phyloP scores from a whole-genome alignment of 92 coral and sea anemone species.

The Pocillopora meandrina region DNA sequence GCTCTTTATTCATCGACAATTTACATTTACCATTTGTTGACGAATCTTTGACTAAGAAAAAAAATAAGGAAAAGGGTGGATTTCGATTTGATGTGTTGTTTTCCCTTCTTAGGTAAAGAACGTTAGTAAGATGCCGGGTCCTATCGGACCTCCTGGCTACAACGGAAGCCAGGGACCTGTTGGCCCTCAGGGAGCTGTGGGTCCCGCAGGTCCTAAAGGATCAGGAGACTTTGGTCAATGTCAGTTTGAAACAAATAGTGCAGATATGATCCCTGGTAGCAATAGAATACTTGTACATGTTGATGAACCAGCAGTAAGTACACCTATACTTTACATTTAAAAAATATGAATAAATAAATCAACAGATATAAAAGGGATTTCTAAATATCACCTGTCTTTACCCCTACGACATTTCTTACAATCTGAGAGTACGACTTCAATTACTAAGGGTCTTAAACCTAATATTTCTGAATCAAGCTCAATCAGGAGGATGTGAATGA shows the following conservation, averaged over 20 bases:
- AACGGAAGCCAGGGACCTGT: slow-evolving; percentile 57
- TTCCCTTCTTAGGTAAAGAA: slow-evolving; percentile 18
- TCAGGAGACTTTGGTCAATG: slow-evolving; percentile 4
- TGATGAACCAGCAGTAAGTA: slow-evolving; percentile 11
- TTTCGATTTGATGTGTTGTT: too few species aligned
- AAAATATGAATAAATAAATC: neutral
- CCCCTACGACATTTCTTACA: too few species aligned
- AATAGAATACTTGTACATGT: neutral
- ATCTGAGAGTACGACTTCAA: too few species aligned
- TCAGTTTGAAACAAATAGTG: neutral
- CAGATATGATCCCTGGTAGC: neutral
- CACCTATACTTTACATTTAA: too few species aligned
- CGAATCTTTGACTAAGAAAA: too few species aligned
- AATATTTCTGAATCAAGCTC: too few species aligned
- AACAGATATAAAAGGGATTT: neutral
- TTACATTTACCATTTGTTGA: too few species aligned
- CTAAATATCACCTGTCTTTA: too few species aligned
- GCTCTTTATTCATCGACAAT: too few species aligned
- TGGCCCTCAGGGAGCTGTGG: slow-evolving; percentile 28
- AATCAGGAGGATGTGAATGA: too few species aligned
- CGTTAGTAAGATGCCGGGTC: slow-evolving; percentile 52
- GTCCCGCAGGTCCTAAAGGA: slow-evolving; percentile 7
- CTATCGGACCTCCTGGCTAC: slow-evolving; percentile 53
- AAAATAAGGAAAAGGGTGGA: too few species aligned
- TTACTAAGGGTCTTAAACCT: too few species aligned